Evolutionary conservation across 2,888 invertebrate genomes (phyloP).

Genomic region (Lithophane leautieri): DNA sequence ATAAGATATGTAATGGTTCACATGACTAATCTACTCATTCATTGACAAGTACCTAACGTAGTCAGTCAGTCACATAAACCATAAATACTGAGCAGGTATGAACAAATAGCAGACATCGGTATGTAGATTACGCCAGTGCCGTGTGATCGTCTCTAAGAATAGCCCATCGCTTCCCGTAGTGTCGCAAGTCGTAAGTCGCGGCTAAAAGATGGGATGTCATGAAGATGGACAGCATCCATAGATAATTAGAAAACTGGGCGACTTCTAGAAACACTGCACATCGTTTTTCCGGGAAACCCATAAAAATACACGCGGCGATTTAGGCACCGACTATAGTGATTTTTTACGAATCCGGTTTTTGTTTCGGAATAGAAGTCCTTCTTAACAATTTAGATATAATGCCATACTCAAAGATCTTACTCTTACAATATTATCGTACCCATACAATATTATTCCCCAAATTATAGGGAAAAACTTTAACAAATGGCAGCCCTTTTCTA

Average conservation of each 20-base stretch:
- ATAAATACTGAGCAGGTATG: conserved; percentile 43
- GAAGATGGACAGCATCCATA: conserved; percentile 57
- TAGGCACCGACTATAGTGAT: too few species aligned
- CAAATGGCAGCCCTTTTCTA: too few species aligned
- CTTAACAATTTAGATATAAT: too few species aligned
- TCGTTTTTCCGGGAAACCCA: neutral
- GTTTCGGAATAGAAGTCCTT: too few species aligned
- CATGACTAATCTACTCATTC: conserved; percentile 30
- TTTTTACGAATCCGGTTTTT: too few species aligned
- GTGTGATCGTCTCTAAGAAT: conserved; percentile 59
- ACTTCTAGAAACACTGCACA: neutral
- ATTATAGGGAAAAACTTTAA: too few species aligned
- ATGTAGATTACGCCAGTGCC: conserved; percentile 57
- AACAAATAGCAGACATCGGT: conserved; percentile 52
- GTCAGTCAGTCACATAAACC: conserved; percentile 4
- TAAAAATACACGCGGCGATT: too few species aligned
- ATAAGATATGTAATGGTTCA: neutral
- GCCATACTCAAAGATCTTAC: too few species aligned
- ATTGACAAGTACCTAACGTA: conserved; percentile 9
- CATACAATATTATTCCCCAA: too few species aligned
- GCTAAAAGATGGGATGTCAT: conserved; percentile 51
- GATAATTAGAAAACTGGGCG: neutral
- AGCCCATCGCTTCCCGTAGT: conserved; percentile 52
- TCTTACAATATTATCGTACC: too few species aligned
- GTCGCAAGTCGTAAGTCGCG: conserved; percentile 47